Evolutionary conservation across 2,888 invertebrate species (phyloP).

Genomic region (Allophyes oxyacanthae): DNA sequence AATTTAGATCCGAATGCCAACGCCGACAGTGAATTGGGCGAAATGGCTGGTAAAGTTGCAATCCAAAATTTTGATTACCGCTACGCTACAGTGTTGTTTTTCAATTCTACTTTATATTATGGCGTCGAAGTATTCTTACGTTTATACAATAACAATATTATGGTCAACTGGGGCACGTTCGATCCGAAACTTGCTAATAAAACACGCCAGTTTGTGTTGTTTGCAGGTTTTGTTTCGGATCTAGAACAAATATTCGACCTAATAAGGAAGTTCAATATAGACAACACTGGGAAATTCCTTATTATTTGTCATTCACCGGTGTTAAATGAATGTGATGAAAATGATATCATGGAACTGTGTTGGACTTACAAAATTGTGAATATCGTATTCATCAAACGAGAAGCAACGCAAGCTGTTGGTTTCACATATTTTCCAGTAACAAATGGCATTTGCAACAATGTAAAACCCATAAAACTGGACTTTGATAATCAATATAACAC

Average conservation of each 20-base stretch:
- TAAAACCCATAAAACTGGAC: constrained; percentile 63
- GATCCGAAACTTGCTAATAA: constrained; percentile 53
- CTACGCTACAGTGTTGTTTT: constrained; percentile 72
- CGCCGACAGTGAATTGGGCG: constrained; percentile 56
- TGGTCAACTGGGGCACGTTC: constrained; percentile 63
- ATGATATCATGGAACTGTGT: constrained; percentile 63
- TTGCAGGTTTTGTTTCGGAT: constrained; percentile 63
- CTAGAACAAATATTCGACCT: constrained; percentile 64
- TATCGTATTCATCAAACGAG: constrained; percentile 69
- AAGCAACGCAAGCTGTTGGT: constrained; percentile 51
- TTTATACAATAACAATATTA: constrained; percentile 66
- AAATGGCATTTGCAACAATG: constrained; percentile 63
- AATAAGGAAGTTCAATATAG: constrained; percentile 65
- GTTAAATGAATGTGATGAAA: constrained; percentile 69
- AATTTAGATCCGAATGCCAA: constrained; percentile 25
- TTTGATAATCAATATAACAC: constrained; percentile 20
- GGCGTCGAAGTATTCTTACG: constrained; percentile 69
- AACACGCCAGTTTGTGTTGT: constrained; percentile 71
- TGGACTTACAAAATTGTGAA: constrained; percentile 76
- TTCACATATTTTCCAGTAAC: constrained; percentile 71
- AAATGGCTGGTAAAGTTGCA: constrained; percentile 72
- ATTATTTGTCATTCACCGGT: constrained; percentile 70
- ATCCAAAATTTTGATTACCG: constrained; percentile 73
- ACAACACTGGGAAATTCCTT: constrained; percentile 76
- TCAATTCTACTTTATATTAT: constrained; percentile 67